phyloP scores from a whole-genome alignment of 2,888 invertebrate species.

The Drosophila kambysellisi region DNA sequence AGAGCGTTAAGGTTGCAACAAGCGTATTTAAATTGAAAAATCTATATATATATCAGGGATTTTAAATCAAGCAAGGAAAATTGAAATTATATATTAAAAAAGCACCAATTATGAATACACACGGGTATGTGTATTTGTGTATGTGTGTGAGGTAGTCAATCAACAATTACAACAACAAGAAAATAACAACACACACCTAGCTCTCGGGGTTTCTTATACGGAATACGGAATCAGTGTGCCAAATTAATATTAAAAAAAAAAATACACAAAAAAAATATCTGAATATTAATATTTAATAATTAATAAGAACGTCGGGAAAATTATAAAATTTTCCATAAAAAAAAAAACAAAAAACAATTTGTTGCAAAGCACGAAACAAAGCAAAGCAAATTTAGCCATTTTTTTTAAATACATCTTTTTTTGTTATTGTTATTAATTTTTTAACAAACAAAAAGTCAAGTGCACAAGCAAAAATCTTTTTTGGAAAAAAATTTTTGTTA shows the following conservation, averaged over 20 bases:
- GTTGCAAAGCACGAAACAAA: conserved; percentile 76
- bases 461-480: conserved; percentile 54
- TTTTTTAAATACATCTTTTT: conserved; percentile 59
- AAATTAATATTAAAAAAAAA: conserved; percentile 74
- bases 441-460: conserved; percentile 63
- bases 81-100: conserved; percentile 37
- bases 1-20: conserved; percentile 22
- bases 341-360: conserved; percentile 56
- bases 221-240: conserved; percentile 84
- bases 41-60: conserved; percentile 64
- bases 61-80: conserved; percentile 28
- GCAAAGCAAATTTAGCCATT: conserved; percentile 66
- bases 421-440: conserved; percentile 78
- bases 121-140: conserved; percentile 5
- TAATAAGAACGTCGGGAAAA: conserved; percentile 59
- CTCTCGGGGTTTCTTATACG: conserved; percentile 74
- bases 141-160: conserved; percentile 15
- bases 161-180: conserved; percentile 25
- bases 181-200: conserved; percentile 57
- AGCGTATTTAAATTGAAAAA: conserved; percentile 42
- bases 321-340: conserved; percentile 45
- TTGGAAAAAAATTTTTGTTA: conserved; percentile 54
- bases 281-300: conserved; percentile 34
- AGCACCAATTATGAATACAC: conserved; percentile 24
- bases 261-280: conserved; percentile 29